Conservation (phyloP, 2,113 vertebrate species). For the Microtus montanus region DNA sequence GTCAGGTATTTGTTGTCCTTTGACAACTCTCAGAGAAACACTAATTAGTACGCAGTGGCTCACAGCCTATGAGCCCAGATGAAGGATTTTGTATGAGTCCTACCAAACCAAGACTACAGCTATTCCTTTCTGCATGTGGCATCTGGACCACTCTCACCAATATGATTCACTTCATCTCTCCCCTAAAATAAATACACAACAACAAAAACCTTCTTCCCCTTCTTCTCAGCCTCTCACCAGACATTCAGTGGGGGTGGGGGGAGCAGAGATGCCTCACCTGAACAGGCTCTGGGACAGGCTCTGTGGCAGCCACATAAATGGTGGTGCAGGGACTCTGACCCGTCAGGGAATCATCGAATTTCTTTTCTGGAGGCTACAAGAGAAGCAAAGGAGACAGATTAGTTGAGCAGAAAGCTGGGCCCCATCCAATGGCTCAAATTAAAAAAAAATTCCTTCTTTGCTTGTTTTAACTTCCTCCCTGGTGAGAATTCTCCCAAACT, state of each 20-base stretch:
- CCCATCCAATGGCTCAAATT: neutral
- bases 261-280: constrained; percentile 39
- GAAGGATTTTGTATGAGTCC: neutral
- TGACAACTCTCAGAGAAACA: neutral
- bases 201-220: neutral
- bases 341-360: neutral
- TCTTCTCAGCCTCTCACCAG: no score
- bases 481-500: neutral
- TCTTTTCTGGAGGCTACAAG: constrained; percentile 41
- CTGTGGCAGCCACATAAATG: constrained; percentile 69
- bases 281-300: constrained; percentile 50
- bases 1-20: neutral
- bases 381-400: constrained; percentile 26
- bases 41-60: neutral
- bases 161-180: neutral
- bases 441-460: neutral
- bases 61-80: neutral
- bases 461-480: neutral
- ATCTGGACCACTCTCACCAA: neutral
- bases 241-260: neutral
- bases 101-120: neutral
- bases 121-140: neutral
- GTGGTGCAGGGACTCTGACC: constrained; percentile 70
- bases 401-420: neutral
- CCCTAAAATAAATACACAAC: neutral